These are phyloP conservation scores for Salmo trutta DNA, from an alignment of 2,797 vertebrate genomes.

Conservation along the genomic window DNA sequence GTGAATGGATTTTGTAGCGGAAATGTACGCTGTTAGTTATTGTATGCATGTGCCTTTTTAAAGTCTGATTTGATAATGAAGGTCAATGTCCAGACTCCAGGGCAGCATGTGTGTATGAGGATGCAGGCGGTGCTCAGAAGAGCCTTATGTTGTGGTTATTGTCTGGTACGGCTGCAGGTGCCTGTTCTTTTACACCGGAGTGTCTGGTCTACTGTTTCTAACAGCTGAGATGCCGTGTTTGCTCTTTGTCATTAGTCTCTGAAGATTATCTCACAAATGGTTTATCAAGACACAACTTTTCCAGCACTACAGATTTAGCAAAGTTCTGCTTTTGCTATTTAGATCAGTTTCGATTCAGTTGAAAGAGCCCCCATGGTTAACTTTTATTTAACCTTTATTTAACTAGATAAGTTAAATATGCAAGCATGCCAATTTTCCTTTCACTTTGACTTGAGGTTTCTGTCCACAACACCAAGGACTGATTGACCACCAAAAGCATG, in stretches of 20 bases:
- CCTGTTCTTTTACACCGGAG: neutral
- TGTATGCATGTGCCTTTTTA: neutral
- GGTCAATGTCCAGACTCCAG: constrained; percentile 1
- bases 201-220: neutral
- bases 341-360: no score
- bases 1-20: neutral
- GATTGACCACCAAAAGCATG: no score
- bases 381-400: no score
- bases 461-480: no score
- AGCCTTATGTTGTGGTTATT: neutral
- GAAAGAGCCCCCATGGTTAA: no score
- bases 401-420: no score
- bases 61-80: neutral
- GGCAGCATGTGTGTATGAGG: neutral
- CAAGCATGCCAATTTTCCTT: no score
- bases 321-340: no score
- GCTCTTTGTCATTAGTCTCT: neutral
- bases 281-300: no score
- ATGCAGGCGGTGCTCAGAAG: neutral
- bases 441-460: no score
- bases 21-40: neutral
- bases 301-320: no score
- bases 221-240: neutral
- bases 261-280: neutral
- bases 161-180: neutral